These are phyloP conservation scores for Drosophila pseudoobscura DNA, from an alignment of 1,140 invertebrate genomes.

Conservation along the genomic window DNA sequence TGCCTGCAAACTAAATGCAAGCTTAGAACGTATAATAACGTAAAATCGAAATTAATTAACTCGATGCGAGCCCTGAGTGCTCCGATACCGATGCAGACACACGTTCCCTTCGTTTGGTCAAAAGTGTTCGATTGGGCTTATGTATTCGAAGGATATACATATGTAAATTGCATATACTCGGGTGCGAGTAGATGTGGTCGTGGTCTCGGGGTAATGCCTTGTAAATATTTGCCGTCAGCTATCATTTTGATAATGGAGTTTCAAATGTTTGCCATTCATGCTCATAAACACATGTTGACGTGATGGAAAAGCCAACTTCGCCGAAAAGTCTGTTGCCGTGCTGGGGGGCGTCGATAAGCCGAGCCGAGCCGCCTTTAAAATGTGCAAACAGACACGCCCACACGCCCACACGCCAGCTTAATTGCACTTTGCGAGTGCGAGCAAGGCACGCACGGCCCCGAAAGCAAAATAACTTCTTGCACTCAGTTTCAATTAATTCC, in stretches of 20 bases:
- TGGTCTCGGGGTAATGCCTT: slow-evolving; percentile 4
- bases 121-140: neutral
- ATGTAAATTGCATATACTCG: slow-evolving; percentile 9
- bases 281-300: slow-evolving; percentile 51
- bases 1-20: neutral
- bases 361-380: slow-evolving; percentile 6
- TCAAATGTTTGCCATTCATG: slow-evolving; percentile 60
- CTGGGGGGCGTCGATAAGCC: too few relatives aligned
- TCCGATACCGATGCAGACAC: slow-evolving; percentile 4
- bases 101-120: slow-evolving; percentile 7
- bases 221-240: slow-evolving; percentile 63
- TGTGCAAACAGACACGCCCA: neutral
- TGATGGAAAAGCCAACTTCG: slow-evolving; percentile 3
- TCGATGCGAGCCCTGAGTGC: slow-evolving; percentile 28
- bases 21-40: slow-evolving; percentile 31
- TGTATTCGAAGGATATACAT: neutral
- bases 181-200: slow-evolving; percentile 24
- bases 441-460: neutral
- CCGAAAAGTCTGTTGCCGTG: slow-evolving; percentile 3
- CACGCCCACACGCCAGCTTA: slow-evolving; percentile 2
- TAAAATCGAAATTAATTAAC: slow-evolving; percentile 59
- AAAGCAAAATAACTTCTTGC: slow-evolving; percentile 22
- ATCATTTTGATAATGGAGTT: slow-evolving; percentile 65
- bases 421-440: neutral
- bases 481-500: slow-evolving; percentile 38